Conservation (phyloP, 92 coral and sea anemone species). For the Anthopleura xanthogrammica region DNA sequence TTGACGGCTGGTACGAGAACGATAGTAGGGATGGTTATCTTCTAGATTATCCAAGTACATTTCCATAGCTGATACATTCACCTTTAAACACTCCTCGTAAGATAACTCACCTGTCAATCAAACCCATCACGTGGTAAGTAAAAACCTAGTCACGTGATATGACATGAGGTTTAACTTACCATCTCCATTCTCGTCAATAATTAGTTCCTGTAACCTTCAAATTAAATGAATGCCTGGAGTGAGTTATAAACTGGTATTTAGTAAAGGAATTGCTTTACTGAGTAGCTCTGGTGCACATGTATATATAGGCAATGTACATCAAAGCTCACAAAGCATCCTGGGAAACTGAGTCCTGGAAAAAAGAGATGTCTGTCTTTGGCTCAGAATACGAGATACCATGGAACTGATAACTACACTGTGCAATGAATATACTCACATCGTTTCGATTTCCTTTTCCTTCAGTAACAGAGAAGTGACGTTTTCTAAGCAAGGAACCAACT, state of each 20-base stretch:
- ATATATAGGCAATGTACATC: no score
- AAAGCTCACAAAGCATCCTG: no score
- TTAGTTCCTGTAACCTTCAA: slow-evolving; percentile 18
- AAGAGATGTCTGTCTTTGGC: no score
- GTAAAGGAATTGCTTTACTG: no score
- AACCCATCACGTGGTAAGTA: neutral
- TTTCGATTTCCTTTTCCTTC: neutral
- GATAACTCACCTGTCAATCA: slow-evolving; percentile 35
- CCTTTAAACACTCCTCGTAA: slow-evolving; percentile 50
- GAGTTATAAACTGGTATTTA: no score
- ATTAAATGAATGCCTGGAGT: neutral
- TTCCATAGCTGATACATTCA: slow-evolving; percentile 50
- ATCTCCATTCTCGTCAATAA: slow-evolving; percentile 12
- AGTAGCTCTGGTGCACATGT: no score
- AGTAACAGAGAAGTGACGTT: neutral
- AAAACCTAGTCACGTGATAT: neutral
- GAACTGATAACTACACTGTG: no score
- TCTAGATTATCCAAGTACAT: slow-evolving; percentile 49
- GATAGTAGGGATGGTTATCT: slow-evolving; percentile 54
- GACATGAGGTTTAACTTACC: neutral
- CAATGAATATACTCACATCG: slow-evolving; percentile 1
- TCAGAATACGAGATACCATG: no score
- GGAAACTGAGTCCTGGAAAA: no score
- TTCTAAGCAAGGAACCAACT: slow-evolving; percentile 9
- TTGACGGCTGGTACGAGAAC: slow-evolving; percentile 63